phyloP scores from a whole-genome alignment of 2,113 vertebrate species.

The Galeopterus variegatus region DNA sequence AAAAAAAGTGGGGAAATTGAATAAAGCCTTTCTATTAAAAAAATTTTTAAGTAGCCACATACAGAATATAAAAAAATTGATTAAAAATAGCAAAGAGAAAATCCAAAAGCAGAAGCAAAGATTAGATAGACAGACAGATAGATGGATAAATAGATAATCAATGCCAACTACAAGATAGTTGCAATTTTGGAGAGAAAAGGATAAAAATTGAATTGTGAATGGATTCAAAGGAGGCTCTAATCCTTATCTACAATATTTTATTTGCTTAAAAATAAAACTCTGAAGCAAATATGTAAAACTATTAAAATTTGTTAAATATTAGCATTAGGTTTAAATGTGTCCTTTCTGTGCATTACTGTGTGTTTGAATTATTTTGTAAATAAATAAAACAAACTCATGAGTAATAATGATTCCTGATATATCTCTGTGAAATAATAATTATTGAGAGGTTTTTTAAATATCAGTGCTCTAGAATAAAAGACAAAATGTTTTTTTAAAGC shows the following conservation, averaged over 20 bases:
- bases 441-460: background rate
- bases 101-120: background rate
- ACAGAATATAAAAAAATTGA: background rate
- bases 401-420: background rate
- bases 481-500: constrained; percentile 23
- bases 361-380: constrained; percentile 1
- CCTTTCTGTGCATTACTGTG: background rate
- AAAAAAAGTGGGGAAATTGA: no score
- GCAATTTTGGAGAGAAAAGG: background rate
- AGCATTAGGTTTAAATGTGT: background rate
- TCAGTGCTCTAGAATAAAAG: background rate
- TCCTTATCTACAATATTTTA: background rate
- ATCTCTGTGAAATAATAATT: background rate
- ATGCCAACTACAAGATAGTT: background rate
- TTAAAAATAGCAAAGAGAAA: background rate
- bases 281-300: background rate
- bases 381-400: background rate
- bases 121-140: background rate
- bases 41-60: background rate
- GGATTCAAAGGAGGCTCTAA: background rate
- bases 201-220: background rate
- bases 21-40: background rate
- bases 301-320: background rate
- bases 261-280: background rate
- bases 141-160: background rate